Base-by-base conservation (phyloP, 2,797 vertebrate species). In the Phataginus tetradactyla region DNA sequence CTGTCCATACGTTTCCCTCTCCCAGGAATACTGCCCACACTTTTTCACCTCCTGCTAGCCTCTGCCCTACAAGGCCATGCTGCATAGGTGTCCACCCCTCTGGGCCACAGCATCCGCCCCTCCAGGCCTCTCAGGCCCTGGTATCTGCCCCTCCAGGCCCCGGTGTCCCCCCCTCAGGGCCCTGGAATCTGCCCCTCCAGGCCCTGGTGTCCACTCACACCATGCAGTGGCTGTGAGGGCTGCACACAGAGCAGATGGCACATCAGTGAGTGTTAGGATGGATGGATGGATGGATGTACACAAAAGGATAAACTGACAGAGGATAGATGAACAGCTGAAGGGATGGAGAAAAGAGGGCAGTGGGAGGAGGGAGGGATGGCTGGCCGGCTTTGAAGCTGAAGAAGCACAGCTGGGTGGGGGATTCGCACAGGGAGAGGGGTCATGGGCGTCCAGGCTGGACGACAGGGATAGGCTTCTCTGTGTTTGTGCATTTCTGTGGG, bases 191-290 rank as follows among this genome's bases (percentile, higher is more conserved):
- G 25, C 27, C n/a, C 20, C 37, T 79, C 42, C 25, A 6, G 66
- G 20, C 27, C 17, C 32, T 49, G 5, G 0, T 7, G 15, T 79
- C 39, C 12, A 5, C 55, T 25, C 8, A 39, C 3, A 1, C n/a
- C 1, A 0, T 1, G 9, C 25, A n/a, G 72, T 32, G 37, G 55
- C 90, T 1, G 4, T 0, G 4, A 53, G 51, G 72, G 27, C 68
- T 18, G 59, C n/a, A 3, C 11, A 4, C 20, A 32, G 37, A 55
- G 20, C 66, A 7, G 39, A 45, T 45, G 5, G 0, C 39, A 3
- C 49, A 0, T 29, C 61, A 2, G 77, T 4, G 57, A 66, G 39
- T 11, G 21, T 37, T 78, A 29, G 59, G 42, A n/a, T 45, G 53
- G 37, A 9, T 21, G 23, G 66, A 23, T 4, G 11, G 25, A 10